Conservation (phyloP, 2,113 vertebrate species). For the Calypte anna region DNA sequence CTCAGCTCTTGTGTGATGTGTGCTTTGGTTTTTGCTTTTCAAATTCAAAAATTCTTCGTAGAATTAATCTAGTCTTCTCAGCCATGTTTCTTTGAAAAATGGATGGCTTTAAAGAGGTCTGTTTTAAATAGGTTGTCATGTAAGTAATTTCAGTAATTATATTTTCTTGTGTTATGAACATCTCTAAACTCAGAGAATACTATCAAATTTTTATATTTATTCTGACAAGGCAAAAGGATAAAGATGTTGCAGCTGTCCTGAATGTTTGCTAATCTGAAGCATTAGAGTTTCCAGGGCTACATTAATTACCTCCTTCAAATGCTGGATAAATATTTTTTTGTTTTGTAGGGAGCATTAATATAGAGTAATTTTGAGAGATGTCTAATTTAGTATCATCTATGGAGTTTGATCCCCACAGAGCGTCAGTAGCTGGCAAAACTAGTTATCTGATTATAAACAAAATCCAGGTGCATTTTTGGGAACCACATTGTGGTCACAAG, state of each 20-base stretch:
- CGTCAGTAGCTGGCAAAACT: conserved; percentile 54
- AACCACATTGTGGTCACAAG: conserved; percentile 72
- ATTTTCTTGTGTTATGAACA: conserved; percentile 63
- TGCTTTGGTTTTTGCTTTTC: not conserved
- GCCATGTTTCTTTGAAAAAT: conserved; percentile 49
- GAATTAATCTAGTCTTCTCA: conserved; percentile 42
- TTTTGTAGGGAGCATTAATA: not conserved
- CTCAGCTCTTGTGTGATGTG: not conserved
- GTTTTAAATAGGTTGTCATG: conserved; percentile 61
- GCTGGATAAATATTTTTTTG: not conserved
- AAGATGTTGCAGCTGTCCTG: not conserved
- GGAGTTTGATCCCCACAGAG: not conserved
- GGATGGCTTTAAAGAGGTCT: conserved; percentile 53
- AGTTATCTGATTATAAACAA: conserved; percentile 64
- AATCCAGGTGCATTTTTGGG: conserved; percentile 67
- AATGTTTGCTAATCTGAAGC: conserved; percentile 19
- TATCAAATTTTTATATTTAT: conserved; percentile 4
- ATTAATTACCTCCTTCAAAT: conserved; percentile 80
- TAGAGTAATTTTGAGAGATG: conserved; percentile 28
- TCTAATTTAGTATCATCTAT: not conserved
- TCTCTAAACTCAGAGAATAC: conserved; percentile 27
- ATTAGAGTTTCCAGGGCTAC: conserved; percentile 70
- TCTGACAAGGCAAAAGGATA: conserved; percentile 23
- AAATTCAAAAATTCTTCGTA: conserved; percentile 9
- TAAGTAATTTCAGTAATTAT: conserved; percentile 60